Base-by-base conservation (phyloP, 2,113 vertebrate genomes). In the Globicephala melas region DNA sequence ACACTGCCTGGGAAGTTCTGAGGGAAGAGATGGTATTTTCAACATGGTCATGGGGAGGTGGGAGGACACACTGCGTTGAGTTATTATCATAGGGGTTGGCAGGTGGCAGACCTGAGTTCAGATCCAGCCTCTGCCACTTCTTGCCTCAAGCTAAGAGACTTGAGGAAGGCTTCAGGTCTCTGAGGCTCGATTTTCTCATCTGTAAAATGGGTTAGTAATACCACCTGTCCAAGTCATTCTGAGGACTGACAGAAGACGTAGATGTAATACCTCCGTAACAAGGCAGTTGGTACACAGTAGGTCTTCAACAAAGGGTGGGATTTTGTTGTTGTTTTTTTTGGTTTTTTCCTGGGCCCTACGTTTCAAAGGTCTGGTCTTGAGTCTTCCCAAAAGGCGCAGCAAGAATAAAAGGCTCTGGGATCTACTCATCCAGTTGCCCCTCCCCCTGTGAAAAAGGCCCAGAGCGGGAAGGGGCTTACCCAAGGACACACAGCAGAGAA, bases 401-500 rank as follows among this genome's bases (percentile, higher is more conserved):
- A 36, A 25, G 58, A 76, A 13, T 36, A 28, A 80, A 26, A 70
- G 55, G 68, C 55, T 41, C 93, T 70, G 55, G 38, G 41, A 84
- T 12, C 28, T 36, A 65, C 36, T 70, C 36, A 33, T 4, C n/a
- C 70, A 21, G 17, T 5, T 87, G 9, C 6, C 70, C 18, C 13
- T 18, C 41, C n/a, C 8, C 13, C 31, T 33, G 12, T n/a, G 41
- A 58, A 73, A 94, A 92, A 47, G 81, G 73, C 44, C 6, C 91
- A 90, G 80, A 80, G 62, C 14, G n/a, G 36, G 2, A 62, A 90
- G 77, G 58, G 8, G n/a, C 62, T 63, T 47, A 21, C 11, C n/a
- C 81, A 18, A 23, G 18, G 68, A 76, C 92, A 92, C 91, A 73
- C 38, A 83, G 91, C 68, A 53, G 28, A 73, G 85, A 68, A 50